Evolutionary conservation across 2,888 invertebrate genomes (phyloP).

Genomic region (Oscheius sp.): DNA sequence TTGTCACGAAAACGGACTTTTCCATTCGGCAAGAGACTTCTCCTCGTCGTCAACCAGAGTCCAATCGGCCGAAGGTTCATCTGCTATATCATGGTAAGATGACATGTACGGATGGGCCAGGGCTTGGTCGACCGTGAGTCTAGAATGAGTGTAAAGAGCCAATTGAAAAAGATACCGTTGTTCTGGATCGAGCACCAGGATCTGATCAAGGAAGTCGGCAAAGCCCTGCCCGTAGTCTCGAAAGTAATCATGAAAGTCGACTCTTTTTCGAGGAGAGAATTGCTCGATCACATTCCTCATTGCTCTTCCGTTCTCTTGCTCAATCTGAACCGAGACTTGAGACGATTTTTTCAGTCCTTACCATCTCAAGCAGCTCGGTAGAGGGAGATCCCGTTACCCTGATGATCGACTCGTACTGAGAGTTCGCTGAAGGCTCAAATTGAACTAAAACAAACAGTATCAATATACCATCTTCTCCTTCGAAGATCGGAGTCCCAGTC

Average conservation of each 20-base stretch:
- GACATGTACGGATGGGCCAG: conserved; percentile 65
- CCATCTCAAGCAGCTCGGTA: conserved; percentile 60
- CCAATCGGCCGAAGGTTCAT: conserved; percentile 64
- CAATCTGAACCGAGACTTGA: conserved; percentile 47
- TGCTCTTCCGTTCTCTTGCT: conserved; percentile 53
- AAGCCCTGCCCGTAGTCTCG: conserved; percentile 45
- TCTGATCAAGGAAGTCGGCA: conserved; percentile 66
- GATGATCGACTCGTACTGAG: conserved; percentile 66
- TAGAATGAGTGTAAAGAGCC: conserved; percentile 10
- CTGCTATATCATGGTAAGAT: conserved; percentile 56
- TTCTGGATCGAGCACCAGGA: conserved; percentile 70
- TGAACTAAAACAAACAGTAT: not conserved
- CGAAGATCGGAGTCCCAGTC: conserved; percentile 63
- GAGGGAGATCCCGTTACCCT: conserved; percentile 68
- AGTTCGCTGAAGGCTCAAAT: conserved; percentile 45
- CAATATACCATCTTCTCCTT: conserved; percentile 58
- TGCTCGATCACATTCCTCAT: conserved; percentile 61
- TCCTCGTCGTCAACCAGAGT: conserved; percentile 64
- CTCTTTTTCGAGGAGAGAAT: conserved; percentile 39
- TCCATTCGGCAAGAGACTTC: conserved; percentile 59
- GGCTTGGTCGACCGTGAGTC: conserved; percentile 66
- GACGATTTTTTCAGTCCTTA: not conserved
- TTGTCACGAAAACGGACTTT: conserved; percentile 45
- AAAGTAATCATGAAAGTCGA: conserved; percentile 45
- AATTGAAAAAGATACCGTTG: conserved; percentile 41